Evolutionary conservation across 2,113 vertebrate genomes (phyloP).

Genomic region (Condylura cristata): DNA sequence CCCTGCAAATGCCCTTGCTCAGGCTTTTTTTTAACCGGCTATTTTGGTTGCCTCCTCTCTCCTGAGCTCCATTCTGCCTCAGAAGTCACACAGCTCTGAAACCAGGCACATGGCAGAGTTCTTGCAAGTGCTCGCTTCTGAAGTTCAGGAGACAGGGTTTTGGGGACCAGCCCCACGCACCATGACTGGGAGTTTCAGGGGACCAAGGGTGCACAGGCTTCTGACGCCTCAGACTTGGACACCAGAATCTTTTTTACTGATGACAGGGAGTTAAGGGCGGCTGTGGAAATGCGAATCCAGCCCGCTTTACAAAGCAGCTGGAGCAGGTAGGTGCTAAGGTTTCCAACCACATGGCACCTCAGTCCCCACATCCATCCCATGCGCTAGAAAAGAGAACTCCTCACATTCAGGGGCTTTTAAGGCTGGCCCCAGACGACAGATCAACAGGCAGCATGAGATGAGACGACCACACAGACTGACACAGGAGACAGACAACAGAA

Average conservation of each 20-base stretch:
- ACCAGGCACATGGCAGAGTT: constrained; percentile 50
- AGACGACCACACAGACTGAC: no score
- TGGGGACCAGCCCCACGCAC: accelerated
- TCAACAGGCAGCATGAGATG: not conserved
- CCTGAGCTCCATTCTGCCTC: constrained; percentile 72
- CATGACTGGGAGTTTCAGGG: accelerated
- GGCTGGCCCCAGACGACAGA: not conserved
- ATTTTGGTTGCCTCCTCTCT: constrained; percentile 85
- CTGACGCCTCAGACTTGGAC: not conserved
- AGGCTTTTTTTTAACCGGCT: constrained; percentile 73
- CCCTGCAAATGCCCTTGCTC: constrained; percentile 85
- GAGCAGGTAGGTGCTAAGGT: accelerated
- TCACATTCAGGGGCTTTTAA: not conserved
- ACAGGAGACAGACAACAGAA: not conserved
- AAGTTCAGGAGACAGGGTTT: not conserved
- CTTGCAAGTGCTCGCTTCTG: constrained; percentile 43
- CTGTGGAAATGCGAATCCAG: accelerated
- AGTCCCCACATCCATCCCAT: no score
- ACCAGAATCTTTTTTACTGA: accelerated
- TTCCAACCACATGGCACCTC: accelerated
- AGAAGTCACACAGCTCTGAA: constrained; percentile 76
- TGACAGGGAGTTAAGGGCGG: not conserved
- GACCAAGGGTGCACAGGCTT: accelerated
- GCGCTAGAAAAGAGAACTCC: not conserved
- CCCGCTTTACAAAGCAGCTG: accelerated